A percentile compares a stretch with the other conserved stretches of the same genome.
These are phyloP conservation scores for Anser cygnoides DNA, from an alignment of 2,113 vertebrate genomes.

Conservation along the genomic window DNA sequence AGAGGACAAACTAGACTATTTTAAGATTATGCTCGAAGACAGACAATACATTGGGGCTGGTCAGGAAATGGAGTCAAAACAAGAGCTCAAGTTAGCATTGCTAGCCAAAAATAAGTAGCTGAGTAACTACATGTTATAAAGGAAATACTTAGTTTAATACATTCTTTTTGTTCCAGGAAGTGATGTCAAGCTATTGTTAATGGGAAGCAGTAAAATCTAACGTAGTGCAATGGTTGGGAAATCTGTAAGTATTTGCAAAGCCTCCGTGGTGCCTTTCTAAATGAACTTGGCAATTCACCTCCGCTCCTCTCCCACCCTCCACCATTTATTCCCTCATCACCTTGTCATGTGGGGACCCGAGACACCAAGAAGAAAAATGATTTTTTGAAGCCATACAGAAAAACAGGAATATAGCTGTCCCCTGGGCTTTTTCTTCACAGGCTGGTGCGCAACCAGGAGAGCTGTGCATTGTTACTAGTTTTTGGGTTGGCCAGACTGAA, in stretches of 20 bases:
- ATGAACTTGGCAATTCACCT: background rate
- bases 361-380: background rate
- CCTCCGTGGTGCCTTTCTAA: background rate
- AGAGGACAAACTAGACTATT: background rate
- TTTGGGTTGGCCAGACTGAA: background rate
- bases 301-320: background rate
- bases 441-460: background rate
- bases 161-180: slow-evolving; percentile 26
- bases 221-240: rapidly evolving
- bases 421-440: rapidly evolving
- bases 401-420: background rate
- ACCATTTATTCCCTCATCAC: background rate
- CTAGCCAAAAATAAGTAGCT: slow-evolving; percentile 33
- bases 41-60: slow-evolving; percentile 42
- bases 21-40: background rate
- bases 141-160: slow-evolving; percentile 32
- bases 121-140: background rate
- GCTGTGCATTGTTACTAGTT: background rate
- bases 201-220: background rate
- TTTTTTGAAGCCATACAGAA: background rate
- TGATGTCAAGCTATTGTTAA: slow-evolving; percentile 47
- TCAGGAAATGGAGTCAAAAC: slow-evolving; percentile 53
- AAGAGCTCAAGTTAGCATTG: background rate
- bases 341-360: background rate
- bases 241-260: background rate